Evolutionary conservation across 1,140 invertebrate species (phyloP), one percentile per base, ranked within the genome.

Genomic region (Cryptotermes secundus): DNA sequence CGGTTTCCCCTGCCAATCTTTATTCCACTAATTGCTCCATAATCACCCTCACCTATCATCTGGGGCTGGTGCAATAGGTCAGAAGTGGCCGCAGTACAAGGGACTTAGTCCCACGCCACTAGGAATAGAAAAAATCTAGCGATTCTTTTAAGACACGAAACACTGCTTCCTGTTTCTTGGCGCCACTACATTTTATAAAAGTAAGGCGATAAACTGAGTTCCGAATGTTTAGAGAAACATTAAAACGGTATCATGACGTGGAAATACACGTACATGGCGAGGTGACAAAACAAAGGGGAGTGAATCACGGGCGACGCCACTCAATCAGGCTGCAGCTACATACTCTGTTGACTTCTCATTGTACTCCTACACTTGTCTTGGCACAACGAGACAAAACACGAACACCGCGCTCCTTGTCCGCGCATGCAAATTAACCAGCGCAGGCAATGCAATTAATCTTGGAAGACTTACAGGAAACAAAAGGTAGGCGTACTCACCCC

Each of bases 401-500:
- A 72, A 72, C 59, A 16, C 59, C 59, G 7, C 10, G n/a, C 59
- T 31, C 59, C 59, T 72, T 72, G 59, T 72, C 31, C 26, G 59
- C 14, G 59, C 59, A 72, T 31, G 59, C 59, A 72, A 72, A 72
- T 72, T 72, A 72, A 72, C 59, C 59, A 72, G n/a, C 19, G 59
- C 59, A 72, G 26, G 59, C 26, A 72, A n/a, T 72, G 59, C 31
- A 72, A 72, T 72, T 72, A 72, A 72, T 72, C n/a, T 72, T 72
- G 59, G 59, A 72, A 26, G 26, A 72, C 59, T 26, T 31, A 72
- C 59, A 31, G 59, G n/a, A 72, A 72, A 72, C 59, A 72, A 72
- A 72, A 72, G 59, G n/a, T n/a, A n/a, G n/a, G n/a, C n/a, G 26
- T 72, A 31, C 59, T 31, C 59, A 72, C 22, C 45, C 45, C 16